A percentile compares a stretch with the other conserved stretches of the same genome.
Evolutionary conservation across 2,888 invertebrate genomes (phyloP).

Genomic region (Tenthredo scrophulariae): DNA sequence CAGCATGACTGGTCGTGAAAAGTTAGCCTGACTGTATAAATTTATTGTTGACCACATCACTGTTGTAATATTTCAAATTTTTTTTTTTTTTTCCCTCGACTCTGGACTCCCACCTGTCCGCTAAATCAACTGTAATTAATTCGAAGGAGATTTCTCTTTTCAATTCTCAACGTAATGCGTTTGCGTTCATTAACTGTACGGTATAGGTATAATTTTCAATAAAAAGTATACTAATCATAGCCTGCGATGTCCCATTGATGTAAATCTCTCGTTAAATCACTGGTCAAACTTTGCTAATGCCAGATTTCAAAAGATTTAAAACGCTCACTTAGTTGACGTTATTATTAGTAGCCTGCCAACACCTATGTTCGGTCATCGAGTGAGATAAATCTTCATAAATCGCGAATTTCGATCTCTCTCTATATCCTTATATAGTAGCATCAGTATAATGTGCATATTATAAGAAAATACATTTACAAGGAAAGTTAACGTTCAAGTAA

Average conservation of each 20-base stretch:
- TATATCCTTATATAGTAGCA: not conserved
- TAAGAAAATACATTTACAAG: not conserved
- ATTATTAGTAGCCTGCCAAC: not conserved
- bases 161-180: conserved; percentile 27
- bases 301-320: not conserved
- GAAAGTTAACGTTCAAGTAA: not conserved
- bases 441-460: not conserved
- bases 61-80: not conserved
- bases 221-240: conserved; percentile 21
- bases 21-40: not conserved
- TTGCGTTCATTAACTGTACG: conserved; percentile 24
- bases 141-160: conserved; percentile 36
- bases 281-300: not conserved
- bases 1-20: conserved; percentile 34
- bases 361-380: not conserved
- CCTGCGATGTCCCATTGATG: not conserved
- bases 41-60: conserved; percentile 17
- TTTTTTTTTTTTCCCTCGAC: conserved; percentile 3
- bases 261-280: not conserved
- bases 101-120: conserved; percentile 29
- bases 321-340: not conserved
- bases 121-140: conserved; percentile 32
- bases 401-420: not conserved
- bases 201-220: not conserved
- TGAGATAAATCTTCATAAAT: conserved; percentile 6